Percentiles rank a stretch among this genome's conserved stretches.
phyloP scores from a whole-genome alignment of 2,113 vertebrate species.

The Festucalex cinctus region DNA sequence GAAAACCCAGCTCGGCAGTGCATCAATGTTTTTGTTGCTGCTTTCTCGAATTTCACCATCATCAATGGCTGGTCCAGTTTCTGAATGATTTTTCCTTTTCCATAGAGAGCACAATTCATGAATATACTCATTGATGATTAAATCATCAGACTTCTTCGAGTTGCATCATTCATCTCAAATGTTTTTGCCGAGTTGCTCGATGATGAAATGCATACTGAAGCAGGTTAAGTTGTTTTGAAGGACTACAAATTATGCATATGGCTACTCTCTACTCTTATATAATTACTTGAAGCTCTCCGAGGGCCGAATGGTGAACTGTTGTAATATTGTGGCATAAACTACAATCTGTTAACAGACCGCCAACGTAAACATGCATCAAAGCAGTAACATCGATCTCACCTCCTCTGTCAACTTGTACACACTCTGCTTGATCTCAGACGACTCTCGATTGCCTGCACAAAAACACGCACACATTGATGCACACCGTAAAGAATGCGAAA shows the following conservation, averaged over 20 bases:
- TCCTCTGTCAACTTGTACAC: slow-evolving; percentile 77
- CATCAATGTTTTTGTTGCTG: no score
- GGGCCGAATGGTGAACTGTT: background rate
- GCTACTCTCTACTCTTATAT: background rate
- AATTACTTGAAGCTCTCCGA: background rate
- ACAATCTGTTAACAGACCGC: background rate
- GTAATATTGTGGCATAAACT: background rate
- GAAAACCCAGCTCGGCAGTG: no score
- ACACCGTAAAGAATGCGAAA: background rate
- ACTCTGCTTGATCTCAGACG: slow-evolving; percentile 75
- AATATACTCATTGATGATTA: background rate
- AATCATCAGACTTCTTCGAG: background rate
- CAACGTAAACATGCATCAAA: background rate
- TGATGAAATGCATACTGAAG: background rate
- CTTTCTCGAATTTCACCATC: no score
- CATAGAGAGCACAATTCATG: background rate
- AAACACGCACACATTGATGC: slow-evolving; percentile 25
- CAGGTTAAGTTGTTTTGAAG: background rate
- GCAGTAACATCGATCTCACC: slow-evolving; percentile 61
- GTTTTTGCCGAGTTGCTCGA: background rate
- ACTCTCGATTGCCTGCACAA: slow-evolving; percentile 63
- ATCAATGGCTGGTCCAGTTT: background rate
- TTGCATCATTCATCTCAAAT: background rate
- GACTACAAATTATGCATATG: background rate
- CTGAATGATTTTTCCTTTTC: background rate